Evolutionary conservation across 2,797 vertebrate genomes (phyloP), one percentile per base, ranked within the genome.

Genomic region (Gobionotothen gibberifrons): DNA sequence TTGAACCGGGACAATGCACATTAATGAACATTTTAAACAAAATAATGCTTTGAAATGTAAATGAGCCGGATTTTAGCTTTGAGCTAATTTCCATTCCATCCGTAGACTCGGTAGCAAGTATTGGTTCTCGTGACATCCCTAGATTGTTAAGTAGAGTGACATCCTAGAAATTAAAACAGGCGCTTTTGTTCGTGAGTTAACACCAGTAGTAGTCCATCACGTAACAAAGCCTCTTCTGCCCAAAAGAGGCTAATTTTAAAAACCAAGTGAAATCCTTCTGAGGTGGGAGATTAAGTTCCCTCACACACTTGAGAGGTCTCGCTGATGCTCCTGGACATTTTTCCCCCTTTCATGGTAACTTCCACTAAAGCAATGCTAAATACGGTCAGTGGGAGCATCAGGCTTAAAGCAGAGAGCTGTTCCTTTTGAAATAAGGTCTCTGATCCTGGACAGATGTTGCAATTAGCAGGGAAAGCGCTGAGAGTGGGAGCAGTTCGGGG

Each of bases 331-430:
- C 43, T 26, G 51, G 65, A 78, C 55, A 11, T 49, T 60, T 52
- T 14, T 78, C 57, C 46, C 46, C 72, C 89, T 84, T 88, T 83
- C 56, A 84, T 39, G 66, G 78, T 32, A 40, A 54, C 58, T 56
- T 74, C 69, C 12, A n/a, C 74, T 68, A 62, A 73, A 68, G 72
- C 19, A 6, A 26, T 64, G 65, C 84, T 87, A 89, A 89, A 90
- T 89, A 86, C 56, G 84, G 89, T 36, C 12, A 59, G 57, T 0
- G 5, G 53, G 76, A 55, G 49, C 74, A 60, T 56, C 60, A 0
- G 54, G 54, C 79, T 86, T 65, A 56, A 78, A 76, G 39, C 39
- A n/a, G 47, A 26, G 42, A 44, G 54, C 39, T 62, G 56, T 68
- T 81, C 75, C 55, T 81, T 78, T 59, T 70, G 51, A 57, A 63